Evolutionary conservation across 2,888 invertebrate genomes (phyloP), one percentile per base, ranked within the genome.

Genomic region (Gasteruption jaculator): DNA sequence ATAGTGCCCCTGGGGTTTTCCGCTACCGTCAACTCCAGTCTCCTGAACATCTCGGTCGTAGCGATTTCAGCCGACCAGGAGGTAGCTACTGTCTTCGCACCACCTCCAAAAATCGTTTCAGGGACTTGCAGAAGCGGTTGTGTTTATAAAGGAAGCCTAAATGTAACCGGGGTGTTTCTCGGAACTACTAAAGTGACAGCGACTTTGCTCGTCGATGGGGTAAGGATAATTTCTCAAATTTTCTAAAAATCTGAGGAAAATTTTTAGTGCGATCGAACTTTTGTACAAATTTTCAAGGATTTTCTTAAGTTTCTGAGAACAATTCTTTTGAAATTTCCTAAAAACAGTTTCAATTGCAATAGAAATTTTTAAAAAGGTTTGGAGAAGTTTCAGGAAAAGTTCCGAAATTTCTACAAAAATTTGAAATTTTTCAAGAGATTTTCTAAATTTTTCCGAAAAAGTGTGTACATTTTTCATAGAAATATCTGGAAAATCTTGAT

Each of bases 91-190:
- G 45, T 43, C 2, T 46, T 58, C 18, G 26, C 16, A 10, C 5
- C 12, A 12, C 24, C 21, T 18, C 12, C n/a, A 20, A 4, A 34
- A 15, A 21, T 2, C 7, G 33, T 16, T 3, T 10, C 32, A 24
- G 48, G 48, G 10, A 12, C 16, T 7, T n/a, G n/a, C n/a, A n/a
- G n/a, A n/a, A n/a, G n/a, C n/a, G n/a, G n/a, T n/a, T n/a, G 65
- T 57, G 1, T 3, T 49, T 61, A 16, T 57, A 73, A 52, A 1
- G 71, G 74, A 5, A 58, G 46, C 4, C 30, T 78, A 10, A 67
- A 72, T 40, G 55, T 78, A 2, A 57, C 62, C 2, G 79, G 75
- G 5, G 58, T 71, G 18, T 79, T 79, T 50, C 59, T 80, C 26
- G 80, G 80, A 68, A 63, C 70, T 16, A 56, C 67, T 10, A 52